Evolutionary conservation across 2,888 invertebrate genomes (phyloP).

Genomic region (Elysia crispata): DNA sequence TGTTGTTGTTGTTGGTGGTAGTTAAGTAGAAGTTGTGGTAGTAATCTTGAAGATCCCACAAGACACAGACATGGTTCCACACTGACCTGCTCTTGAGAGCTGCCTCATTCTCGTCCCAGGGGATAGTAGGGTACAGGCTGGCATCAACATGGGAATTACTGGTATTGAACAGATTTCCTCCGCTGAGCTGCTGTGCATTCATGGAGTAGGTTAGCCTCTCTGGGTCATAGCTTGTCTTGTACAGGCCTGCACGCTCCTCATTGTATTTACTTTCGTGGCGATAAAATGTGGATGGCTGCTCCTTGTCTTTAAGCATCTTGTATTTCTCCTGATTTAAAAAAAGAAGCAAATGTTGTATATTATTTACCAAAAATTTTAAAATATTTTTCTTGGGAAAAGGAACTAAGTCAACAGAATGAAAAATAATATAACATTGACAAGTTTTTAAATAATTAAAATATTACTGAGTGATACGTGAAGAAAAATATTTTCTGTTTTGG

Average conservation of each 20-base stretch:
- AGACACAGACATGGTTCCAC: slow-evolving; percentile 34
- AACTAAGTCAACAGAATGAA: no score
- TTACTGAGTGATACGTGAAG: no score
- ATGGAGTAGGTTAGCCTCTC: slow-evolving; percentile 67
- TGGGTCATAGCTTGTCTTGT: slow-evolving; percentile 74
- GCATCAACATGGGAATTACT: slow-evolving; percentile 68
- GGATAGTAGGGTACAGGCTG: slow-evolving; percentile 61
- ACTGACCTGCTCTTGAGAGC: slow-evolving; percentile 56
- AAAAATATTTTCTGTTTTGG: no score
- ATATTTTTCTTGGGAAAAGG: no score
- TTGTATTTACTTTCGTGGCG: slow-evolving; percentile 73
- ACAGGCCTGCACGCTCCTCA: slow-evolving; percentile 73
- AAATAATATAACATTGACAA: no score
- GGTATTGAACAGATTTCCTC: slow-evolving; percentile 66
- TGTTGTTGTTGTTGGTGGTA: no score
- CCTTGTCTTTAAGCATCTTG: slow-evolving; percentile 57
- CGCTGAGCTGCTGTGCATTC: slow-evolving; percentile 64
- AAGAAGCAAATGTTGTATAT: no score
- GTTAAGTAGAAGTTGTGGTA: no score
- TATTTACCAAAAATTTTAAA: no score
- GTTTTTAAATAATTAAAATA: no score
- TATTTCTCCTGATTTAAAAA: slow-evolving; percentile 60
- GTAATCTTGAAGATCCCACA: no score
- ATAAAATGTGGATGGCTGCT: slow-evolving; percentile 71
- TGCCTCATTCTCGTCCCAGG: slow-evolving; percentile 67